Percentiles rank a stretch among this genome's conserved stretches.
Evolutionary conservation across 2,113 vertebrate genomes (phyloP).

Genomic region (Eudyptes chrysolophus): DNA sequence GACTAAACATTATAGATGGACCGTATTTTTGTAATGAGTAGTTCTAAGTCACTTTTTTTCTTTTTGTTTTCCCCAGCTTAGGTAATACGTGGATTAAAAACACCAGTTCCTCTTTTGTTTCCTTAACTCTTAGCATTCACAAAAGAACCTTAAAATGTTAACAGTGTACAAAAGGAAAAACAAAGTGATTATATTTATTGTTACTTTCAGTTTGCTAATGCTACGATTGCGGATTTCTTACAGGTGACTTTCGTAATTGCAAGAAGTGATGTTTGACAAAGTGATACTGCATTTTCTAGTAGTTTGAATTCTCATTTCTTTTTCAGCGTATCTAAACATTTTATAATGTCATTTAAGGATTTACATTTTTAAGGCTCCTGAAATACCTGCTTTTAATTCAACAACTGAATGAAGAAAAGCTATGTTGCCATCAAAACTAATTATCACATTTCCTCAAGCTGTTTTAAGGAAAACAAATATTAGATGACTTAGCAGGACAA

Average conservation of each 20-base stretch:
- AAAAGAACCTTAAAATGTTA: background rate
- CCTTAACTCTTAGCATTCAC: background rate
- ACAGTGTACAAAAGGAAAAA: background rate
- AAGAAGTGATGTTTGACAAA: background rate
- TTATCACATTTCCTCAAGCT: background rate
- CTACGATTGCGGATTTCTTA: background rate
- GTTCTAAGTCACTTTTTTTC: background rate
- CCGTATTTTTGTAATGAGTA: background rate
- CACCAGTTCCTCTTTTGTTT: background rate
- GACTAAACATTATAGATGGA: background rate
- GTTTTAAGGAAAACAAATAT: background rate
- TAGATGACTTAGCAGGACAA: background rate
- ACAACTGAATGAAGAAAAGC: background rate
- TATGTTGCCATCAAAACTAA: background rate
- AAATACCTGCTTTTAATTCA: background rate
- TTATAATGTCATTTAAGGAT: background rate
- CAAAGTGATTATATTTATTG: background rate
- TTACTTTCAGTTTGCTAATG: background rate
- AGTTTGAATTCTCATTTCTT: background rate
- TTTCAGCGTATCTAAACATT: background rate
- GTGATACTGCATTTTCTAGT: background rate
- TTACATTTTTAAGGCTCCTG: background rate
- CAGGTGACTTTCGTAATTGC: background rate
- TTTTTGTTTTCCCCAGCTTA: background rate
- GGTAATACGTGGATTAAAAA: background rate